Evolutionary conservation across 2,113 vertebrate species (phyloP).

Genomic region (Amphiprion ocellaris): DNA sequence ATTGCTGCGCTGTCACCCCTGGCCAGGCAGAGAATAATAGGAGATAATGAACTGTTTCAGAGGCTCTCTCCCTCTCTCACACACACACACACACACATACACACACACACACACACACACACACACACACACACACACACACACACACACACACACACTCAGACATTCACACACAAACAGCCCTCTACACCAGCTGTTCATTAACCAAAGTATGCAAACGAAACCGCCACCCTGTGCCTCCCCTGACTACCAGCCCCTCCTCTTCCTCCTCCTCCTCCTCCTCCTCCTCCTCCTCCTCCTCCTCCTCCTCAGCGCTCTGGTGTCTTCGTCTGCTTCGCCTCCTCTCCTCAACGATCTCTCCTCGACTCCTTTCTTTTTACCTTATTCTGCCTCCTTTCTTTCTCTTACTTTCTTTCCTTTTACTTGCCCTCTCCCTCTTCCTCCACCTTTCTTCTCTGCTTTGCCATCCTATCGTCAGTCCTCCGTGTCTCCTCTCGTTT

Average conservation of each 20-base stretch:
- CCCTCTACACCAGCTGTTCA: slow-evolving; percentile 87
- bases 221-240: slow-evolving; percentile 66
- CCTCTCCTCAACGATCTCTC: slow-evolving; percentile 26
- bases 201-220: slow-evolving; percentile 91
- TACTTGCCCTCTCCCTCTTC: neutral
- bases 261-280: neutral
- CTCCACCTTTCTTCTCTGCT: neutral
- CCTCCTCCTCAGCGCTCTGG: slow-evolving; percentile 26
- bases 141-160: slow-evolving; percentile 36
- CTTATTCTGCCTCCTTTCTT: neutral
- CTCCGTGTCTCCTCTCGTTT: neutral
- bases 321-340: slow-evolving; percentile 32
- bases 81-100: slow-evolving; percentile 36
- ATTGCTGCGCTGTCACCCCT: slow-evolving; percentile 87
- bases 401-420: slow-evolving; percentile 1
- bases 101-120: slow-evolving; percentile 14
- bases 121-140: slow-evolving; percentile 19
- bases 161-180: slow-evolving; percentile 4
- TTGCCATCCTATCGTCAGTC: neutral
- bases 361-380: neutral
- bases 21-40: slow-evolving; percentile 81
- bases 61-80: slow-evolving; percentile 41
- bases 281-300: slow-evolving; percentile 50
- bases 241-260: slow-evolving; percentile 69
- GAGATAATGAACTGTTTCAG: slow-evolving; percentile 81